These are phyloP conservation scores for Pseudococcus jackbeardsleyi DNA, from an alignment of 2,888 invertebrate species.

Conservation along the genomic window DNA sequence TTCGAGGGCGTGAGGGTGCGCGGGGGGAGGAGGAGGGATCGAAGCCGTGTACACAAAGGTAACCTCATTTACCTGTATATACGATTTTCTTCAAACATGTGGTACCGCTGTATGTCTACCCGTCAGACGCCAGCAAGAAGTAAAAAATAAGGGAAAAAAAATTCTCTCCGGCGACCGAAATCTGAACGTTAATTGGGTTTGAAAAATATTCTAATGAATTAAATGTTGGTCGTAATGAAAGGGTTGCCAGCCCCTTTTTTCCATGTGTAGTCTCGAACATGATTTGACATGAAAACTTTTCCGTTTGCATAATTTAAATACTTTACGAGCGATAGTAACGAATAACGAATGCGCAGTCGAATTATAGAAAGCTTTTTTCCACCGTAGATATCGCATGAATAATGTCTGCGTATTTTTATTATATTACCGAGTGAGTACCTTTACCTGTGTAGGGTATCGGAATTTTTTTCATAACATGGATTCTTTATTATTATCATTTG, in stretches of 20 bases:
- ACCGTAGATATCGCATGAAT: not conserved
- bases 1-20: not conserved
- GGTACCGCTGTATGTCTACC: not conserved
- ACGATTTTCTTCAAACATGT: slow-evolving; percentile 26
- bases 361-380: slow-evolving; percentile 2
- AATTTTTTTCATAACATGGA: not conserved
- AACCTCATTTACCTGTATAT: slow-evolving; percentile 26
- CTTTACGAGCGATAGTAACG: slow-evolving; percentile 2
- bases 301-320: slow-evolving; percentile 49
- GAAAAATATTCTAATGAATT: slow-evolving; percentile 31
- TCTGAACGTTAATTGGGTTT: slow-evolving; percentile 37
- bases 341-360: not conserved
- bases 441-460: not conserved
- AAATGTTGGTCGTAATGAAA: slow-evolving; percentile 10
- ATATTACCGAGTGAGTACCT: not conserved
- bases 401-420: not conserved
- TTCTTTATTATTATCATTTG: not conserved
- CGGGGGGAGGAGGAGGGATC: not conserved
- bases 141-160: not conserved
- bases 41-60: not conserved
- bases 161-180: slow-evolving; percentile 7
- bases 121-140: not conserved
- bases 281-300: slow-evolving; percentile 21
- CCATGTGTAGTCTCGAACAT: not conserved
- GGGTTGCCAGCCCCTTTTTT: not conserved